Evolutionary conservation across 2,113 vertebrate genomes (phyloP), one percentile per base, ranked within the genome.

Genomic region (Ceyx melanurus): DNA sequence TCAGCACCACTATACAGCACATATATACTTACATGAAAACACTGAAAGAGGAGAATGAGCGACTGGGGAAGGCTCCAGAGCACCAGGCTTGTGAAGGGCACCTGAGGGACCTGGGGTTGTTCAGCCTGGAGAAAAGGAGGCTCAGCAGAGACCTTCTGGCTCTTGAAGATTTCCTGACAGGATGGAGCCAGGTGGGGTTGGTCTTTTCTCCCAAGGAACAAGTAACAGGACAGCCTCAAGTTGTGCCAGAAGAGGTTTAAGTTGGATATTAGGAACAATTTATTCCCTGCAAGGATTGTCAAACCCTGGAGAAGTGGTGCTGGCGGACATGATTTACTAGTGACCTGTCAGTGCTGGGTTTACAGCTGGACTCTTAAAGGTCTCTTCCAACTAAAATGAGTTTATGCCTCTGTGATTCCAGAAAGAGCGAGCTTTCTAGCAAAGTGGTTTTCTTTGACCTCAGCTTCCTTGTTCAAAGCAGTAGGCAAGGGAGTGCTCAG

Each of bases 401-500:
- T 61, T 8, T 31, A 21, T 1, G 0, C 1, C 13, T 61, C 12
- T 21, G 18, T 0, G 5, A 65, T 43, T 75, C 22, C n/a, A 70
- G 67, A 57, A 75, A 53, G 45, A 82, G 80, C 8, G 1, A 58
- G 22, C 56, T 62, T 85, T 70, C 25, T 20, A 73, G 75, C 21
- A 80, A 58, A 15, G 25, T 21, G 3, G 19, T 29, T 91, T 80
- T 80, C 67, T 89, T 43, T 51, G 54, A 85, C 13, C 57, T 74
- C 68, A 74, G 81, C 26, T 71, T 54, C 37, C 31, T 40, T 54
- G 22, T 26, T 51, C 6, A 5, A 81, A 81, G 46, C 28, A 48
- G 56, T 2, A 11, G 61, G 64, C 42, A 70, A 76, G 45, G 1
- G 8, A 85, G 22, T 10, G 28, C 79, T 77, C 64, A 46, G 51